Percentiles rank a stretch among this genome's conserved stretches.
Evolutionary conservation across 2,888 invertebrate species (phyloP).

Genomic region (Ectropis crepuscularia): DNA sequence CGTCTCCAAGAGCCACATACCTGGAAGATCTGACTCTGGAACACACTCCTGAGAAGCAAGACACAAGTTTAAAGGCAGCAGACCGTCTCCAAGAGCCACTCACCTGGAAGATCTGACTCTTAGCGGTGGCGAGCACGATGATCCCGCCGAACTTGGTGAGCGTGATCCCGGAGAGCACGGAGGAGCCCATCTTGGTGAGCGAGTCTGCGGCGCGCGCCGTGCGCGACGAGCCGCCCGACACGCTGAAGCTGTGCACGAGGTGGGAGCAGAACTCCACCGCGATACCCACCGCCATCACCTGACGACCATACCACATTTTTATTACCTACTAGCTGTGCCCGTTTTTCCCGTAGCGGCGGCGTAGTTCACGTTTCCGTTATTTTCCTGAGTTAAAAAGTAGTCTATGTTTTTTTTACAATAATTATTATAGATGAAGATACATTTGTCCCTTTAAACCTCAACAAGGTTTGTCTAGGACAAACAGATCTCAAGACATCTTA

Average conservation of each 20-base stretch:
- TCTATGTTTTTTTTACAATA: background rate
- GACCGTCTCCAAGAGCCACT: background rate
- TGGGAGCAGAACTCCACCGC: conserved; percentile 99
- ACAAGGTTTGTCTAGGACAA: no score
- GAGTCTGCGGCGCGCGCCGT: conserved; percentile 92
- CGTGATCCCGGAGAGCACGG: conserved; percentile 98
- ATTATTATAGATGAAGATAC: background rate
- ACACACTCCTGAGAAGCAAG: no score
- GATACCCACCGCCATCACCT: conserved; percentile 98
- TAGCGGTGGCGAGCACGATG: conserved; percentile 97
- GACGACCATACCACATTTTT: conserved; percentile 1
- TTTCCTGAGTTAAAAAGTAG: no score
- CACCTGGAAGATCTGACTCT: conserved; percentile 97
- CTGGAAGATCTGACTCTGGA: conserved; percentile 98
- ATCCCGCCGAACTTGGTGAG: conserved; percentile 99
- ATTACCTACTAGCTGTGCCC: no score
- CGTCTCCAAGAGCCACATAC: conserved; percentile 50
- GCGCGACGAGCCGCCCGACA: conserved; percentile 88
- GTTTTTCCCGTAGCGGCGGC: no score
- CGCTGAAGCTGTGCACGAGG: conserved; percentile 96
- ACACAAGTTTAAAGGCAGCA: no score
- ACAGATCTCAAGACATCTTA: no score
- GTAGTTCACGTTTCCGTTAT: no score
- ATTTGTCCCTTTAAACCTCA: no score
- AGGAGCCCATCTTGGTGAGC: conserved; percentile 96